These are phyloP conservation scores for Euphonia xanthogaster DNA, from an alignment of 2,797 vertebrate species.

Conservation along the genomic window DNA sequence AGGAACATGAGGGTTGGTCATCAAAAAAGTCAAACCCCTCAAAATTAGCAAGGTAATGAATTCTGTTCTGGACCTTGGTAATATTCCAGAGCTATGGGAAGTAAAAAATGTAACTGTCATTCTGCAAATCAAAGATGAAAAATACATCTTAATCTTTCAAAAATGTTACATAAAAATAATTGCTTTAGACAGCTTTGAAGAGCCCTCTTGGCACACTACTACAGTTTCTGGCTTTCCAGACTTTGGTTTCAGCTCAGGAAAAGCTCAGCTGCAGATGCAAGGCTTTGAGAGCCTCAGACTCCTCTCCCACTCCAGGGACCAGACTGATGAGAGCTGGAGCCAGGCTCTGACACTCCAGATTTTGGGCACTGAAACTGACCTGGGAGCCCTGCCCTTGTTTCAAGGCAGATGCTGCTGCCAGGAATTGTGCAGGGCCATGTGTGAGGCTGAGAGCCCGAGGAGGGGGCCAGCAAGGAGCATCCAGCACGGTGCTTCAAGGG, in stretches of 20 bases:
- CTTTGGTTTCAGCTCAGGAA: not conserved
- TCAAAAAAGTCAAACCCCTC: not conserved
- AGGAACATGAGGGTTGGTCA: not conserved
- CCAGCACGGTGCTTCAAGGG: accelerated
- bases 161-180: not conserved
- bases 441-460: not conserved
- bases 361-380: not conserved
- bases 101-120: not conserved
- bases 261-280: not conserved
- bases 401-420: not conserved
- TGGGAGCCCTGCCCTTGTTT: not conserved
- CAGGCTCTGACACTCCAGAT: not conserved
- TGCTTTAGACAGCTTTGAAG: not conserved
- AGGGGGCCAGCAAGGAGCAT: not conserved
- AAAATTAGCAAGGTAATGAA: not conserved
- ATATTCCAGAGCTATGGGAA: not conserved
- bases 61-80: not conserved
- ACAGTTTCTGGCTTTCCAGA: not conserved
- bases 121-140: not conserved
- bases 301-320: not conserved
- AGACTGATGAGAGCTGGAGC: not conserved
- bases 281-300: not conserved
- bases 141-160: not conserved
- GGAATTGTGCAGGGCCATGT: not conserved
- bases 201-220: not conserved